Conservation (phyloP, 2,888 invertebrate genomes). For the Linhomoeus sp. region DNA sequence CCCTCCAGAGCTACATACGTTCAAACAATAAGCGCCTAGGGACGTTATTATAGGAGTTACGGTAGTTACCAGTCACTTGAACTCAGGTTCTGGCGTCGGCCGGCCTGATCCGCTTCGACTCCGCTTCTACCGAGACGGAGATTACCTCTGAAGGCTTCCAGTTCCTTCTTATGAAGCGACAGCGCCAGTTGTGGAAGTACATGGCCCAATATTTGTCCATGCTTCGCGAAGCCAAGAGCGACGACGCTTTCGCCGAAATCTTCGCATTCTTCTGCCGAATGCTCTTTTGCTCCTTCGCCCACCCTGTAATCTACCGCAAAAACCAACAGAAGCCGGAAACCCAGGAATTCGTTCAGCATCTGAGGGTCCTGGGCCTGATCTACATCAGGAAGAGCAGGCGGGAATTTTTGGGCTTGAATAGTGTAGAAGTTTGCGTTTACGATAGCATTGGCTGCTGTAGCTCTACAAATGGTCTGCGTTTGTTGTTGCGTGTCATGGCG, state of each 20-base stretch:
- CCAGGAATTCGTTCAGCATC: conserved; percentile 71
- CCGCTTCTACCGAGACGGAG: conserved; percentile 5
- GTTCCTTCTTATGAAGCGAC: conserved; percentile 74
- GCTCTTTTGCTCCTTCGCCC: conserved; percentile 7
- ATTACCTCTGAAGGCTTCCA: conserved; percentile 59
- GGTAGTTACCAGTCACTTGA: too few relatives aligned
- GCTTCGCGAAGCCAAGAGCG: conserved; percentile 10
- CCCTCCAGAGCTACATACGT: too few relatives aligned
- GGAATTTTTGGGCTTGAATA: too few relatives aligned
- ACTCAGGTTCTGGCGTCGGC: neutral
- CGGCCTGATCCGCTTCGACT: neutral
- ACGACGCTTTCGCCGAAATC: conserved; percentile 10
- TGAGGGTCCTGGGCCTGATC: conserved; percentile 87
- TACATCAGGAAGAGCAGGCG: conserved; percentile 38
- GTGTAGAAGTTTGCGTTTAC: too few relatives aligned
- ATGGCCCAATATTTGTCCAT: conserved; percentile 40
- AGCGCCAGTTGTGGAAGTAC: conserved; percentile 90
- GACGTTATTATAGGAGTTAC: too few relatives aligned
- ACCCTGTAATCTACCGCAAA: neutral
- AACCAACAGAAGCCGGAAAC: conserved; percentile 31
- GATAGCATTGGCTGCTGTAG: too few relatives aligned
- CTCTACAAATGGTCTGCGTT: too few relatives aligned
- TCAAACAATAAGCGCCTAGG: too few relatives aligned
- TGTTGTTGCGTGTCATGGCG: too few relatives aligned
- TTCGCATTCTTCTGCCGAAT: conserved; percentile 11